These are phyloP conservation scores for Antheraea mylitta DNA, from an alignment of 1,140 invertebrate genomes.

Conservation along the genomic window DNA sequence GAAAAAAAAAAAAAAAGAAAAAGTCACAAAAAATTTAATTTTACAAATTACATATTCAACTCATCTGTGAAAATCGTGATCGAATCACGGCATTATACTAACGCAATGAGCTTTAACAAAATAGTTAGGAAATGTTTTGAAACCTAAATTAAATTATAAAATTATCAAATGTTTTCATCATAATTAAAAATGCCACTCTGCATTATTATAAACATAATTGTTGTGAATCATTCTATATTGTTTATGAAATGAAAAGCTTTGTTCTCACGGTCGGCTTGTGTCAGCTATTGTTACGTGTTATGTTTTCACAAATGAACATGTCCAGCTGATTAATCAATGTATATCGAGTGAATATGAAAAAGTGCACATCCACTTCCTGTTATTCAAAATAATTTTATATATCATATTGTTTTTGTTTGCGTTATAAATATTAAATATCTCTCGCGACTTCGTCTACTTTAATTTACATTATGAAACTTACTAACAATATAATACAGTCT, in stretches of 20 bases:
- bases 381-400: too few relatives aligned
- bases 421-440: too few relatives aligned
- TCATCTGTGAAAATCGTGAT: too few relatives aligned
- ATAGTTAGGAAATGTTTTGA: not conserved
- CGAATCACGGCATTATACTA: too few relatives aligned
- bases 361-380: not conserved
- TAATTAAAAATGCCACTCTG: not conserved
- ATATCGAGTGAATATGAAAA: not conserved
- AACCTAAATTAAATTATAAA: not conserved
- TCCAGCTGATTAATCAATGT: not conserved
- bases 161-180: not conserved
- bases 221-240: not conserved
- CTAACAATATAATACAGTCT: too few relatives aligned
- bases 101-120: too few relatives aligned
- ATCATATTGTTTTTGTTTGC: too few relatives aligned
- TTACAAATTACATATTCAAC: too few relatives aligned
- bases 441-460: too few relatives aligned
- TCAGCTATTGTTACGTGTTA: not conserved
- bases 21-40: too few relatives aligned
- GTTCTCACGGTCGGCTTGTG: not conserved
- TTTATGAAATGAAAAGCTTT: not conserved
- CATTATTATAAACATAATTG: not conserved
- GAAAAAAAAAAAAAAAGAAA: too few relatives aligned
- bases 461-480: too few relatives aligned
- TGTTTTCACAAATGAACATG: conserved; percentile 1